Evolutionary conservation across 2,113 vertebrate species (phyloP), one percentile per base, ranked within the genome.

Genomic region (Sylvietta virens): DNA sequence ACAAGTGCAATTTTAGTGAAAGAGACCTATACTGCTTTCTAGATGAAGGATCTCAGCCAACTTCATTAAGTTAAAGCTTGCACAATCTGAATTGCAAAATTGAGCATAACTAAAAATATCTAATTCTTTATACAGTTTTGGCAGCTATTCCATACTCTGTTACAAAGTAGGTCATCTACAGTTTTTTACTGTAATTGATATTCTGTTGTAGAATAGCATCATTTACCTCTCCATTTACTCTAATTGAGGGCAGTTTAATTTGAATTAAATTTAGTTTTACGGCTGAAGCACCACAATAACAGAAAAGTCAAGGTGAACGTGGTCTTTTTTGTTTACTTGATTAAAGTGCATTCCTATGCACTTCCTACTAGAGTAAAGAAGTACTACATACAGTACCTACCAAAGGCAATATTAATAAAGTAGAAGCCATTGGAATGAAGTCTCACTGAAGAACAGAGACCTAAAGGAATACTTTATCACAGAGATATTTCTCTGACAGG

Each of bases 161-260:
- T 73, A 77, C 45, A 76, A 96, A 92, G 91, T 81, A 92, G 71
- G 48, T 81, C 64, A 92, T 70, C 74, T 94, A 81, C 30, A 79
- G 3, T 78, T 83, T 87, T 84, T 94, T 92, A 64, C 33, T 22
- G 40, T 88, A 96, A 96, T 94, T 81, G 90, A 86, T 96, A 92
- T 95, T 94, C 92, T 88, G 42, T 90, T 96, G 35, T 77, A 37
- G 79, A 86, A 66, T 57, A 86, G 58, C 74, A 93, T 94, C 90
- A 57, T 94, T 96, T 96, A 92, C 65, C 54, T 97, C 72, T 67
- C 84, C 83, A 95, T 97, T 97, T 96, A 87, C 78, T 95, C 69
- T 96, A 97, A 97, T 84, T 96, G 95, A 97, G 90, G 86, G 84
- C 65, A 90, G 64, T 92, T 97, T 94, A 91, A 95, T 91, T 89